A percentile compares a stretch with the other conserved stretches of the same genome.
Conservation (phyloP, 2,888 invertebrate species). For the Sinhomidia bicolor region DNA sequence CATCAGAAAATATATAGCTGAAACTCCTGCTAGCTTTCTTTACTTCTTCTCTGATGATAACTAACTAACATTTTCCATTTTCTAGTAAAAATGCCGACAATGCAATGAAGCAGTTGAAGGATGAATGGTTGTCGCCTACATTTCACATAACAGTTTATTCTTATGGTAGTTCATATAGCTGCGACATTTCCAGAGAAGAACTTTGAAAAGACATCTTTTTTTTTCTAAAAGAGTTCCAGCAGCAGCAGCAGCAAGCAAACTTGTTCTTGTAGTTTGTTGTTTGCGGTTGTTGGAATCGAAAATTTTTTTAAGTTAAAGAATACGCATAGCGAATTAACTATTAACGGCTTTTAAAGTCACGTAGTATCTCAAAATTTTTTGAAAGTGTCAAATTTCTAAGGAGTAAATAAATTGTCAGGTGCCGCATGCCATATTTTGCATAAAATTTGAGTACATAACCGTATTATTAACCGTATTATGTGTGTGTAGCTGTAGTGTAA, state of each 20-base stretch:
- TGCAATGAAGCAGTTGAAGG: conserved; percentile 61
- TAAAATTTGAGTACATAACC: too few species aligned
- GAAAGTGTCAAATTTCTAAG: too few species aligned
- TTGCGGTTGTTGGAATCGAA: neutral
- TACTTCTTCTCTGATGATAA: conserved; percentile 26
- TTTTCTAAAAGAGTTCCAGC: neutral
- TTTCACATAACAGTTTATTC: conserved; percentile 60
- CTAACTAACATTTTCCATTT: conserved; percentile 62
- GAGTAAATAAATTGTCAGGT: too few species aligned
- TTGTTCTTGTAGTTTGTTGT: neutral
- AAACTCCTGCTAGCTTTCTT: conserved; percentile 7
- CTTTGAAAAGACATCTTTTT: conserved; percentile 35
- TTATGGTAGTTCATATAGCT: conserved; percentile 44
- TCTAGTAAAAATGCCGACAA: conserved; percentile 61
- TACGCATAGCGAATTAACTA: too few species aligned
- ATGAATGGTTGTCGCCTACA: conserved; percentile 59
- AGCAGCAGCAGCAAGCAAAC: too few species aligned
- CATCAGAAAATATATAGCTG: neutral
- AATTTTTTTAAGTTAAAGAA: too few species aligned
- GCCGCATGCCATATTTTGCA: too few species aligned
- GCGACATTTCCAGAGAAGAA: conserved; percentile 25
- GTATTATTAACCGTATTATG: too few species aligned
- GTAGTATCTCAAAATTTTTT: too few species aligned
- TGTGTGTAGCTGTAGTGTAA: too few species aligned
- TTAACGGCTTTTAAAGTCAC: too few species aligned